A percentile compares a stretch with the other conserved stretches of the same genome.
Evolutionary conservation across 2,113 vertebrate genomes (phyloP).

Genomic region (Myotis lucifugus): DNA sequence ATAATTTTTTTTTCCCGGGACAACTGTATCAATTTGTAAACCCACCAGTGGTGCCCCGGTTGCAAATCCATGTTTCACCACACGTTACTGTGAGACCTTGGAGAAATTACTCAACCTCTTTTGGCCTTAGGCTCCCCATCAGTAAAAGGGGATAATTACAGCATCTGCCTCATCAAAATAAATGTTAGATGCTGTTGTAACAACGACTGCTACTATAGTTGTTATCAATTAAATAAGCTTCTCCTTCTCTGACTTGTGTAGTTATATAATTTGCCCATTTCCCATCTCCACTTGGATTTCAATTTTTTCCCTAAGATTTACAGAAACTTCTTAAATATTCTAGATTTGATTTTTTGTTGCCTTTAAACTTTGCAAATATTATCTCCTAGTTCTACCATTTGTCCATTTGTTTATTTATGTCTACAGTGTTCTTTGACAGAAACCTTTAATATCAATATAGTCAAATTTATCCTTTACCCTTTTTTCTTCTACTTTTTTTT

Average conservation of each 20-base stretch:
- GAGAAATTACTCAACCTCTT: neutral
- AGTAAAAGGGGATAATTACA: neutral
- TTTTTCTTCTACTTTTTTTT: neutral
- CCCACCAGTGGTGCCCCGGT: neutral
- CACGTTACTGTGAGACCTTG: neutral
- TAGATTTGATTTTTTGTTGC: neutral
- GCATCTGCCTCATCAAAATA: neutral
- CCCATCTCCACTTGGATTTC: neutral
- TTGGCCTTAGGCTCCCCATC: neutral
- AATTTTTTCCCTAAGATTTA: neutral
- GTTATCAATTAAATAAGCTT: neutral
- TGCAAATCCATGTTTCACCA: neutral
- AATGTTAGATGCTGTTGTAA: neutral
- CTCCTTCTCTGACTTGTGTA: neutral
- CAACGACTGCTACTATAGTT: neutral
- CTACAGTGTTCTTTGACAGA: conserved; percentile 9
- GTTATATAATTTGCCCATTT: neutral
- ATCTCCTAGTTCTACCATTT: neutral
- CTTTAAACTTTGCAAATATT: conserved; percentile 3
- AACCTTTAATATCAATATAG: conserved; percentile 1
- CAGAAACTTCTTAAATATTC: conserved; percentile 4
- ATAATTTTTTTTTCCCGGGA: neutral
- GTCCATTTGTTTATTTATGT: neutral
- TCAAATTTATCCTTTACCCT: neutral
- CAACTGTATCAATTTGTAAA: neutral